These are phyloP conservation scores for Apeira syringaria DNA, from an alignment of 2,888 invertebrate genomes.

Conservation along the genomic window DNA sequence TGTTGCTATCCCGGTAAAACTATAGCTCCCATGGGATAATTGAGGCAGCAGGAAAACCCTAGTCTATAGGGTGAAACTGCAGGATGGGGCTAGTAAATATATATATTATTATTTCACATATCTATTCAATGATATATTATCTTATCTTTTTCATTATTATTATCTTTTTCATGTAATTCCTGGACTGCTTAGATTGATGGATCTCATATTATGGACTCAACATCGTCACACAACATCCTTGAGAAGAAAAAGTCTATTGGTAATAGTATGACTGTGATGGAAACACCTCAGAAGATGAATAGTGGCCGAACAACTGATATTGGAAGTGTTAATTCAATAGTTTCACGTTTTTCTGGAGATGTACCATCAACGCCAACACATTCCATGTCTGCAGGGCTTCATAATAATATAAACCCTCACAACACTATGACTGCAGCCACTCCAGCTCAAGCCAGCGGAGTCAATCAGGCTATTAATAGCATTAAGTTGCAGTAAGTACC, in stretches of 20 bases:
- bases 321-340: constrained; percentile 6
- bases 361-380: constrained; percentile 70
- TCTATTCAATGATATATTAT: too few relatives aligned
- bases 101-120: too few relatives aligned
- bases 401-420: constrained; percentile 72
- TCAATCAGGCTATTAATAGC: constrained; percentile 83
- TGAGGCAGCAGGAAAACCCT: too few relatives aligned
- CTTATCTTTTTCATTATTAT: too few relatives aligned
- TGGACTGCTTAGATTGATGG: constrained; percentile 2
- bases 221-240: constrained; percentile 1
- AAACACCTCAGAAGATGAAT: constrained; percentile 17
- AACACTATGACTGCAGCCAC: constrained; percentile 79
- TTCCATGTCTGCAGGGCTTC: constrained; percentile 50
- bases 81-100: too few relatives aligned
- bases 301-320: constrained; percentile 4
- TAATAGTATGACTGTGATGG: constrained; percentile 1
- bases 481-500: constrained; percentile 84
- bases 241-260: constrained; percentile 9
- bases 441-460: constrained; percentile 77
- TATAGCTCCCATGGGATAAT: too few relatives aligned
- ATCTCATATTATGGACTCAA: constrained; percentile 1
- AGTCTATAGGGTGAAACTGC: too few relatives aligned
- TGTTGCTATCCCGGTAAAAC: too few relatives aligned
- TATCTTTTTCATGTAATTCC: too few relatives aligned
- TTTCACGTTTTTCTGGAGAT: constrained; percentile 48